Evolutionary conservation across 2,797 vertebrate species (phyloP).

Genomic region (Sebastes trivittatus): DNA sequence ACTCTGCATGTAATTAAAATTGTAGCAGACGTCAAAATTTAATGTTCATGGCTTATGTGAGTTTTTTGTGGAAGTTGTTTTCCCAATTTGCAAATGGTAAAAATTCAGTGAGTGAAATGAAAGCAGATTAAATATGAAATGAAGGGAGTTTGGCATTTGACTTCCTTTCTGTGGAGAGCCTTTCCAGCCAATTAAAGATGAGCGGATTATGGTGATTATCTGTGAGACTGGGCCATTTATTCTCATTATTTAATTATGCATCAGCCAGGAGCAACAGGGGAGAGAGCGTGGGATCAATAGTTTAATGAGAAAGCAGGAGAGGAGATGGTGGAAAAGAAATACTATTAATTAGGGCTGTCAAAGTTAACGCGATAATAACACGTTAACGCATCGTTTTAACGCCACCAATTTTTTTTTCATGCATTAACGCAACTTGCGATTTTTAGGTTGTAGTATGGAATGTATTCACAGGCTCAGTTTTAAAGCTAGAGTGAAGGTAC

Average conservation of each 20-base stretch:
- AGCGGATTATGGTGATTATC: conserved; percentile 70
- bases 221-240: conserved; percentile 49
- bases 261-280: conserved; percentile 25
- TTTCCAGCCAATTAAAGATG: conserved; percentile 66
- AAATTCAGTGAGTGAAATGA: neutral
- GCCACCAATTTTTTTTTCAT: too few relatives aligned
- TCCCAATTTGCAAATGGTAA: neutral
- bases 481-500: too few relatives aligned
- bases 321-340: conserved; percentile 34
- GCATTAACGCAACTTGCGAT: too few relatives aligned
- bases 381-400: too few relatives aligned
- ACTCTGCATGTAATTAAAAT: conserved; percentile 40
- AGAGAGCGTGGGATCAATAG: conserved; percentile 40
- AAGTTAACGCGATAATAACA: too few relatives aligned
- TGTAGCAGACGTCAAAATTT: neutral
- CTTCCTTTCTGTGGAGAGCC: conserved; percentile 27
- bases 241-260: conserved; percentile 69
- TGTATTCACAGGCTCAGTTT: too few relatives aligned
- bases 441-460: too few relatives aligned
- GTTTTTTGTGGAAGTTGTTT: neutral
- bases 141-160: conserved; percentile 43
- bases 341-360: neutral
- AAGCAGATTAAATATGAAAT: conserved; percentile 26
- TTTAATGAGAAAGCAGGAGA: conserved; percentile 25
- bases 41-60: neutral